Base-by-base conservation (phyloP, 2,113 vertebrate genomes). In the Steatornis caripensis region DNA sequence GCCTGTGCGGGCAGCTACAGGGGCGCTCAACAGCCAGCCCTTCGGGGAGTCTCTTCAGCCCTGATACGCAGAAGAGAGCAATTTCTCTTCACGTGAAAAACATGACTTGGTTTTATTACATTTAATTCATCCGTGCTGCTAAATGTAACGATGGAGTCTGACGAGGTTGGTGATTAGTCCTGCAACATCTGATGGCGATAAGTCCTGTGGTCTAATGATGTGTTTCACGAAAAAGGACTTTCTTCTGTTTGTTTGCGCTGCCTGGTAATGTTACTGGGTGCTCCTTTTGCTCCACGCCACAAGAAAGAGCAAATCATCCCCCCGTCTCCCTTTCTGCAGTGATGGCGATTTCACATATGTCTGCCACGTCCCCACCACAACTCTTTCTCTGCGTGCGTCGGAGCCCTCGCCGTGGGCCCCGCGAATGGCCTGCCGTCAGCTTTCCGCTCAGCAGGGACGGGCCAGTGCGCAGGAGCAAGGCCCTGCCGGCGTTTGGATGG, bases 181-280 rank as follows among this genome's bases (percentile, higher is more conserved):
- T 0, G 0, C 53, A 46, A 11, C 15, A 22, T 14, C 60, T 46
- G 51, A 39, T 4, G 2, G 54, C 0, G 5, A 29, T 55, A 55
- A 82, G 66, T 81, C 19, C 60, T 37, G 11, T 8, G 15, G 34
- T 83, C n/a, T 49, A 66, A 4, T 3, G 15, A 29, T 3, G 6
- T 5, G 15, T 12, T 43, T 32, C 78, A 62, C 1, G 3, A 43
- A 19, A 62, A 70, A 29, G 14, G 45, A 13, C 27, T 64, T 53
- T 30, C 3, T 26, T 84, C 17, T 61, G 17, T 45, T 71, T 53
- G 10, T 41, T 36, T 84, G 70, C 8, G 2, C 68, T 70, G 37
- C 55, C 23, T 15, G 36, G 23, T 55, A 34, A 10, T 70, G 51
- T 69, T 43, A 41, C 26, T 34, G 30, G 43, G 43, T 37, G 9